Conservation (phyloP, 2,113 vertebrate species). For the Cephalopholis sonnerati region DNA sequence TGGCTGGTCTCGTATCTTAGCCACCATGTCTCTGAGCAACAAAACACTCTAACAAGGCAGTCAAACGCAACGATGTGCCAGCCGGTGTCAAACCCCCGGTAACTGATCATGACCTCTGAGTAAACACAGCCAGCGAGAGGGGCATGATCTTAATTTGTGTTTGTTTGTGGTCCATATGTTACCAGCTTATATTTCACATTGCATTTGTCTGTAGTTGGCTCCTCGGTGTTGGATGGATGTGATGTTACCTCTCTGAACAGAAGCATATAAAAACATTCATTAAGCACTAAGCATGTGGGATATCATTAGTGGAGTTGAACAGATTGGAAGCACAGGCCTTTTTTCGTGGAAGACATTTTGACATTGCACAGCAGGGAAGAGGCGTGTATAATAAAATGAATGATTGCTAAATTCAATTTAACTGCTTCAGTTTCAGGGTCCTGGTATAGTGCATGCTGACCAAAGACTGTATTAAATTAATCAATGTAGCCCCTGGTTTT, state of each 20-base stretch:
- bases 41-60: constrained; percentile 40
- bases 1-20: constrained; percentile 13
- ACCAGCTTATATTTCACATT: neutral
- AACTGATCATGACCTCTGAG: constrained; percentile 15
- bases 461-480: no score
- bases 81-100: constrained; percentile 3
- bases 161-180: neutral
- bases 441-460: neutral
- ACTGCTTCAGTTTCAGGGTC: neutral
- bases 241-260: neutral
- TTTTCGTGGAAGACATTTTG: neutral
- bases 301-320: neutral
- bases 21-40: constrained; percentile 22
- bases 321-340: neutral
- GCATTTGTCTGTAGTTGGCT: neutral
- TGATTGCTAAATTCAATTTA: neutral
- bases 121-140: neutral
- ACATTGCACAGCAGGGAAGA: neutral
- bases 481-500: no score
- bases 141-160: neutral
- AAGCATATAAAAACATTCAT: constrained; percentile 7
- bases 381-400: neutral
- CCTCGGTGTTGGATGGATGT: neutral
- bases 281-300: neutral
- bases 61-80: neutral